These are phyloP conservation scores for Coptodon bakossiorum DNA, from an alignment of 2,113 vertebrate genomes.

Conservation along the genomic window DNA sequence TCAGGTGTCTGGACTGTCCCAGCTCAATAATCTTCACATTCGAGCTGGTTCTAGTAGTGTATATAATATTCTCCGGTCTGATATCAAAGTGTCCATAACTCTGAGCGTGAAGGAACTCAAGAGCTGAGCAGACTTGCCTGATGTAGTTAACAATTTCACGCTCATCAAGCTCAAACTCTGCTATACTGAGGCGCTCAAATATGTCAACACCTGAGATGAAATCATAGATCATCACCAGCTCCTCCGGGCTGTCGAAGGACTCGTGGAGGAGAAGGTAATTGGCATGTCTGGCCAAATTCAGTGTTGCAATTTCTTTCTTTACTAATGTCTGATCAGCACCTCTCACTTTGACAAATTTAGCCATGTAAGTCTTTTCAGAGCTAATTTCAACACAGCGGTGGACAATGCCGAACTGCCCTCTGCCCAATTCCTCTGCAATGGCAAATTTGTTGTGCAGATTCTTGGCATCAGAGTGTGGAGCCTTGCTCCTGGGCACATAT, in stretches of 20 bases:
- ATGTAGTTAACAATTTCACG: constrained; percentile 85
- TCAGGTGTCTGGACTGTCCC: constrained; percentile 88
- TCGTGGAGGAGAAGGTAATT: constrained; percentile 89
- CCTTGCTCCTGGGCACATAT: constrained; percentile 77
- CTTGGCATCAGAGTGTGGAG: constrained; percentile 82
- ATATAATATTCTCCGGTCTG: constrained; percentile 94
- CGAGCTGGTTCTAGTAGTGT: constrained; percentile 85
- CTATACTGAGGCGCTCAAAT: constrained; percentile 85
- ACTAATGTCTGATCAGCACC: constrained; percentile 91
- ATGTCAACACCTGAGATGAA: constrained; percentile 95
- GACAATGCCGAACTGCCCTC: constrained; percentile 91
- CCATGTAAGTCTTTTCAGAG: constrained; percentile 94
- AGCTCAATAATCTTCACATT: constrained; percentile 92
- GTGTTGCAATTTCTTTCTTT: constrained; percentile 95
- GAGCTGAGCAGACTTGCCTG: constrained; percentile 86
- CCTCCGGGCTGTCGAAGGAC: constrained; percentile 94
- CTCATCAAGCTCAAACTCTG: constrained; percentile 90
- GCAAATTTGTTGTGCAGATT: constrained; percentile 89
- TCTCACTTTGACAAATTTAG: constrained; percentile 97
- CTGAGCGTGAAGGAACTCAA: constrained; percentile 85
- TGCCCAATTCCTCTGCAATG: constrained; percentile 95
- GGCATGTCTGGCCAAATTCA: constrained; percentile 84
- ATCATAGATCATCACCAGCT: constrained; percentile 95
- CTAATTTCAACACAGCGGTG: constrained; percentile 87
- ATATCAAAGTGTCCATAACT: constrained; percentile 95